A percentile compares a stretch with the other conserved stretches of the same genome.
Conservation (phyloP, 2,888 invertebrate species). For the Acrobasis consociella region DNA sequence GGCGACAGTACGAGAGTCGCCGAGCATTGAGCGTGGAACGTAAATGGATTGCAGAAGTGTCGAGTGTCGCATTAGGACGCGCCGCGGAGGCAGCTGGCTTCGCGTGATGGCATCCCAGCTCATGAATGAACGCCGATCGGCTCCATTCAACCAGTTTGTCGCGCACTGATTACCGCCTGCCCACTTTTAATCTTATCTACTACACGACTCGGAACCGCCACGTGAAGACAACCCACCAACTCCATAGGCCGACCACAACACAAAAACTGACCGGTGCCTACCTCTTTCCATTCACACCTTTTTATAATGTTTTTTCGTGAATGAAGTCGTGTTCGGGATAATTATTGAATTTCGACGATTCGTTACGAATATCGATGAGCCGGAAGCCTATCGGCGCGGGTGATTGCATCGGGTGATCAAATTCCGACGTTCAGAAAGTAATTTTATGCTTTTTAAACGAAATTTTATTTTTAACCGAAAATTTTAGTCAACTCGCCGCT, state of each 20-base stretch:
- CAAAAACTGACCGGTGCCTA: conserved; percentile 71
- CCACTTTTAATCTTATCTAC: conserved; percentile 78
- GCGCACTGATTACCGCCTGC: conserved; percentile 76
- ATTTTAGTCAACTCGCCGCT: conserved; percentile 31
- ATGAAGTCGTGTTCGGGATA: conserved; percentile 82
- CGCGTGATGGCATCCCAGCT: conserved; percentile 75
- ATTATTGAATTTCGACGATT: conserved; percentile 82
- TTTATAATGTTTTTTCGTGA: conserved; percentile 76
- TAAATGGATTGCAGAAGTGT: conserved; percentile 41
- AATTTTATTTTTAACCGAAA: conserved; percentile 58
- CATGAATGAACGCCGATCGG: conserved; percentile 71
- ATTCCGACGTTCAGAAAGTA: conserved; percentile 74
- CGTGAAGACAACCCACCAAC: conserved; percentile 50
- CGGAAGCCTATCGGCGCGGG: conserved; percentile 77
- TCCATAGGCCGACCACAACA: conserved; percentile 49
- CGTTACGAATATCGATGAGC: conserved; percentile 82
- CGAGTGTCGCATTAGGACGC: conserved; percentile 30
- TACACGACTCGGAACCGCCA: conserved; percentile 59
- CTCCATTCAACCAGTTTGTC: conserved; percentile 79
- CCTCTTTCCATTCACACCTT: conserved; percentile 81
- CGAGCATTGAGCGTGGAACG: conserved; percentile 41
- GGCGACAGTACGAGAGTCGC: conserved; percentile 29
- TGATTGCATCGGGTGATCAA: conserved; percentile 74
- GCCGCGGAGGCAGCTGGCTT: conserved; percentile 37
- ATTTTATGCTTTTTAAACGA: conserved; percentile 79